phyloP scores from a whole-genome alignment of 2,113 vertebrate genomes.

The Thunnus maccoyii region DNA sequence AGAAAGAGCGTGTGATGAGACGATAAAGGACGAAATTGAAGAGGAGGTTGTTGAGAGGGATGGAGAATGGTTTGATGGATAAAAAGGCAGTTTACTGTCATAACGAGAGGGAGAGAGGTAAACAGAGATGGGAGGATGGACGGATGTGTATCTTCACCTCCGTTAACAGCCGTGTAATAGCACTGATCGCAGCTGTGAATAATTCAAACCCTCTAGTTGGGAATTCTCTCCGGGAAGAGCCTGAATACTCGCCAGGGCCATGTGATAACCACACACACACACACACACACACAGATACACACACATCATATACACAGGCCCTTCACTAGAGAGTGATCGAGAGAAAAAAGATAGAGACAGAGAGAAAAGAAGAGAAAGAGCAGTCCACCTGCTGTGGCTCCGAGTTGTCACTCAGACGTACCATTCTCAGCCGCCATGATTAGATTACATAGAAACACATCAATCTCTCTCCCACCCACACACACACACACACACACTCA shows the following conservation, averaged over 20 bases:
- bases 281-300: constrained; percentile 16
- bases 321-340: constrained; percentile 5
- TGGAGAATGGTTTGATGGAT: constrained; percentile 47
- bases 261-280: constrained; percentile 29
- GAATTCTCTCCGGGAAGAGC: constrained; percentile 66
- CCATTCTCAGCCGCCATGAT: constrained; percentile 64
- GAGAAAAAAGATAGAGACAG: constrained; percentile 9
- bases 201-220: constrained; percentile 73
- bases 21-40: constrained; percentile 58
- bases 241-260: constrained; percentile 24
- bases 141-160: constrained; percentile 68
- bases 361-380: constrained; percentile 15
- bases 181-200: constrained; percentile 77
- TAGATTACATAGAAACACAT: constrained; percentile 62
- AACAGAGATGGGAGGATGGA: constrained; percentile 58
- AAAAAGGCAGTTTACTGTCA: constrained; percentile 63
- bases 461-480: constrained; percentile 11
- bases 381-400: constrained; percentile 46
- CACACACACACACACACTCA: not conserved
- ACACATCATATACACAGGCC: not conserved
- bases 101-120: constrained; percentile 52
- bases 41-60: constrained; percentile 57
- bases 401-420: constrained; percentile 37
- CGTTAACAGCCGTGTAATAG: constrained; percentile 74
- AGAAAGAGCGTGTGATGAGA: constrained; percentile 22